Percentiles rank a stretch among this genome's conserved stretches.
phyloP scores from a whole-genome alignment of 37 sponge, comb jelly and placozoan species.

The Geodia barretti region DNA sequence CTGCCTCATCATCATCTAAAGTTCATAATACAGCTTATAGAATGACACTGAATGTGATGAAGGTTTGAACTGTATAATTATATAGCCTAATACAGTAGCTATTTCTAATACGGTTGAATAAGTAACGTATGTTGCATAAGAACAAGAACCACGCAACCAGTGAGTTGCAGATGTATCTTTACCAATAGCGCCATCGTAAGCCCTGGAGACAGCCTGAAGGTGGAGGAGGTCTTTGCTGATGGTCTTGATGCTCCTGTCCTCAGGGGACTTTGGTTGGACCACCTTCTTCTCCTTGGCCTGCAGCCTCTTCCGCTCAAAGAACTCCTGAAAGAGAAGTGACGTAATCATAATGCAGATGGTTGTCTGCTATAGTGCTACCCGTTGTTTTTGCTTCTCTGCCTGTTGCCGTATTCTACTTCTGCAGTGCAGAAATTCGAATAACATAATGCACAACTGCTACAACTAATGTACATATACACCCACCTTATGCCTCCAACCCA shows the following conservation, averaged over 20 bases:
- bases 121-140: not conserved
- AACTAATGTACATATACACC: too few relatives aligned
- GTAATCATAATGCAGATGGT: not conserved
- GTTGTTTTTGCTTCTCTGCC: conserved; percentile 61
- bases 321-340: conserved; percentile 37
- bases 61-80: too few relatives aligned
- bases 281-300: conserved; percentile 3
- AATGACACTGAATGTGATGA: too few relatives aligned
- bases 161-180: too few relatives aligned
- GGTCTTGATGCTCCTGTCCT: not conserved
- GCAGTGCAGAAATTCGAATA: not conserved
- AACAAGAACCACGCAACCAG: too few relatives aligned
- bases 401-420: conserved; percentile 65
- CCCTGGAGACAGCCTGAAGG: conserved; percentile 14
- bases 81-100: too few relatives aligned
- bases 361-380: conserved; percentile 17
- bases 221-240: conserved; percentile 59
- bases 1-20: not conserved
- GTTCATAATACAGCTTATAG: too few relatives aligned
- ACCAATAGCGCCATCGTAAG: not conserved
- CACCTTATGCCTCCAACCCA: conserved; percentile 87
- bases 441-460: not conserved
- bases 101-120: not conserved
- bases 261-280: not conserved
- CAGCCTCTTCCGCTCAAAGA: conserved; percentile 65